Base-by-base conservation (phyloP, 1,140 invertebrate genomes). In the Campoletis sonorensis region DNA sequence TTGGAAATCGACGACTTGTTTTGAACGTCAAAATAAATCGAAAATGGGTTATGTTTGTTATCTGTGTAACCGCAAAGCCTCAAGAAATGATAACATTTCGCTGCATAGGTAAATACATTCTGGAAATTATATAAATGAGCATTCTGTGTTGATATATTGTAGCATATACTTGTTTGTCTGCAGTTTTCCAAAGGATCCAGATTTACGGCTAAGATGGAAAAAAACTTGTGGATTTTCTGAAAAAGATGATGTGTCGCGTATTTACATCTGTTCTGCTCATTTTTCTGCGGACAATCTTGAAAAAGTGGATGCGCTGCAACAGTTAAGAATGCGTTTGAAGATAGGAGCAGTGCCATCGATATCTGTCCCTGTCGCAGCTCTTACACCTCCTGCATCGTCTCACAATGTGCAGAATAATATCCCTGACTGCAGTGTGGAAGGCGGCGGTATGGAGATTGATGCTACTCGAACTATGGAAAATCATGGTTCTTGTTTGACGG, bases 11-110 rank as follows among this genome's bases (percentile, higher is more conserved):
- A 72, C n/a, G n/a, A n/a, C n/a, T n/a, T n/a, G n/a, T n/a, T n/a
- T n/a, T n/a, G n/a, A n/a, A n/a, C n/a, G n/a, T 49, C 70, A 33
- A 72, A 5, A 72, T 33, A n/a, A 27, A 72, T 72, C 15, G 27
- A 72, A 72, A 72, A 72, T 72, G 70, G 70, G 30, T 72, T 72
- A 72, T 72, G 70, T 33, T 72, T 72, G 70, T 72, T 72, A 72
- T 72, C 33, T 72, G 70, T 72, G 70, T 72, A 72, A 72, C 70
- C 70, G 70, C 33, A 72, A 72, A 72, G 26, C 26, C 70, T 72
- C 70, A 27, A 30, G 30, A 72, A 72, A 72, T 33, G 70, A 72
- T 72, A 72, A 72, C 18, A 72, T 72, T 72, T 72, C 70, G n/a
- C 33, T 72, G 70, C 70, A 72, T 72, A 72, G 70, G 70, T 49